These are phyloP conservation scores for Anabacerthia variegaticeps DNA, from an alignment of 2,797 vertebrate genomes.

Conservation along the genomic window DNA sequence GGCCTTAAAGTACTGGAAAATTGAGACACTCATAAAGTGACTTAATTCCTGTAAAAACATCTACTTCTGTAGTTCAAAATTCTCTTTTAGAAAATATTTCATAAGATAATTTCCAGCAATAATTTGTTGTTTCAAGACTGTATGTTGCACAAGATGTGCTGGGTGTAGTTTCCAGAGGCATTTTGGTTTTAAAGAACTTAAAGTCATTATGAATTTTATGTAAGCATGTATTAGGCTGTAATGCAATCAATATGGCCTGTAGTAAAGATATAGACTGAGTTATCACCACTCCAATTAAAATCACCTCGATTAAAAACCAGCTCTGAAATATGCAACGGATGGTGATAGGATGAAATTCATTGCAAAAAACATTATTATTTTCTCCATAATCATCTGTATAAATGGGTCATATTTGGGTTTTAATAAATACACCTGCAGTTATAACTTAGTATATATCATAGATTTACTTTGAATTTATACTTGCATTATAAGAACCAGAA, in stretches of 20 bases:
- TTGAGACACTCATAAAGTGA: not conserved
- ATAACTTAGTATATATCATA: not conserved
- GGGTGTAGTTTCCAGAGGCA: not conserved
- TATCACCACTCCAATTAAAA: not conserved
- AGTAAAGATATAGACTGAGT: not conserved
- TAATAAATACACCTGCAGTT: not conserved
- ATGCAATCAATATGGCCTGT: not conserved
- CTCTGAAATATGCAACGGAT: slow-evolving; percentile 7
- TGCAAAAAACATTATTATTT: not conserved
- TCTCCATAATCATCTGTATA: not conserved
- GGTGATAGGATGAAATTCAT: not conserved
- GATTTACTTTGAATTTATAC: not conserved
- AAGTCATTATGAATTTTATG: not conserved
- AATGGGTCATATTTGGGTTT: not conserved
- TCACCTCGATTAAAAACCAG: slow-evolving; percentile 19
- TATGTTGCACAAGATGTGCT: too few species aligned
- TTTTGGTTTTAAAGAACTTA: not conserved
- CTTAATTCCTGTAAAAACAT: not conserved
- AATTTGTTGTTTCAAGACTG: not conserved
- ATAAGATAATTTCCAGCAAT: not conserved
- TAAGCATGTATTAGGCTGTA: not conserved
- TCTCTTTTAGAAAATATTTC: not conserved
- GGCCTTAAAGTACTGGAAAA: not conserved
- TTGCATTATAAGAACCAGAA: not conserved
- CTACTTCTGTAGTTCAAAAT: not conserved